Base-by-base conservation (phyloP, 2,888 invertebrate species). In the Podabrus alpinus region DNA sequence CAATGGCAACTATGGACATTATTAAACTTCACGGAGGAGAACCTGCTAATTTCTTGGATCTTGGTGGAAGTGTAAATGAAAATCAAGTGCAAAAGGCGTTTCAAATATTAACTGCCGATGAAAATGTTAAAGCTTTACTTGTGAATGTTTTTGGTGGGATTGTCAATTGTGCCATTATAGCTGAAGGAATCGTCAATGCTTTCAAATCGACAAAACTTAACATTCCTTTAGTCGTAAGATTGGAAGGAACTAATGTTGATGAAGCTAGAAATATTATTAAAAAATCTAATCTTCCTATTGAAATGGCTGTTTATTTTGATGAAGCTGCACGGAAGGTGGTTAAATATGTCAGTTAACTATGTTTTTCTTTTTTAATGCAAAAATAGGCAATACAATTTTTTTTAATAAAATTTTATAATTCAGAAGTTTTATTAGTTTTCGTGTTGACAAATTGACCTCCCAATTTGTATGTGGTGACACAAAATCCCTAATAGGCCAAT, bases 1-100 rank as follows among this genome's bases (percentile, higher is more conserved):
- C 99, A 3, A 99, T 99, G 99, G 99, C 99, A 2, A 99, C 99
- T 9, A 98, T 99, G 99, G 99, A 99, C 86, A 97, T 99, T 59
- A 98, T 99, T 78, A 97, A 96, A 85, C 88, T 99, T 59, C 94
- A 97, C 87, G 99, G 99, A 15, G 99, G 99, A 13, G 92, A 92
- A 80, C 99, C 99, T 9, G 99, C 99, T 0, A 99, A 99, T 88
- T 99, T 99, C 88, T 90, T 99, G 68, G 99, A 99, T 86, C 95
- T 98, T 67, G 99, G 99, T 17, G 99, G 99, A 71, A 93, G 94
- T 74, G 99, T 99, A 0, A 96, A 95, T 72, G 98, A 98, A 85
- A 92, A 94, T 17, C 98, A 99, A 90, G 98, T 99, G 0, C 91
- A 93, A 72, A 94, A 97, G 80, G 99, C 99, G 2, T 95, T 99